Percentiles rank a stretch among this genome's conserved stretches.
phyloP scores from a whole-genome alignment of 2,888 invertebrate genomes.

The Sphaeridia pumilis region DNA sequence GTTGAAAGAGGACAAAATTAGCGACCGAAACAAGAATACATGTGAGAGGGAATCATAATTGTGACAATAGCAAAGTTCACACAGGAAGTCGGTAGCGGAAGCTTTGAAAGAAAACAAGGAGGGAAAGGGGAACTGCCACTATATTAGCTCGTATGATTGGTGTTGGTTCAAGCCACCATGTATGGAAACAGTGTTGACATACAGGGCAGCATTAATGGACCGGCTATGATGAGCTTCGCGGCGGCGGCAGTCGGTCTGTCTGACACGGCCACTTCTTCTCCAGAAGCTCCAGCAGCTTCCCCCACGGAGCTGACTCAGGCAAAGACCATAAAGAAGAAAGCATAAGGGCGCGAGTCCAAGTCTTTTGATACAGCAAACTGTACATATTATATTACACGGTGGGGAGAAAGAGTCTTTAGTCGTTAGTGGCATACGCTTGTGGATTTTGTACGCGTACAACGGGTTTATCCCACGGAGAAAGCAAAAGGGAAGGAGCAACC shows the following conservation, averaged over 20 bases:
- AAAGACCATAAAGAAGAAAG: no score
- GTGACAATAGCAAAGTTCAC: no score
- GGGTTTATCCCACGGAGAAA: no score
- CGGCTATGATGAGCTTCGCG: not conserved
- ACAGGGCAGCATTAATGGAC: not conserved
- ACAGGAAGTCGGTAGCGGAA: no score
- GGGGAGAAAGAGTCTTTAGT: no score
- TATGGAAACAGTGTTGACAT: not conserved
- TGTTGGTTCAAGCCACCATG: not conserved
- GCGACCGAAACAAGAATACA: no score
- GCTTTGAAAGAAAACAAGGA: not conserved
- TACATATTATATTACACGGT: not conserved
- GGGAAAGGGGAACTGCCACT: not conserved
- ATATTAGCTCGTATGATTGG: constrained; percentile 1
- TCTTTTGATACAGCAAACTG: not conserved
- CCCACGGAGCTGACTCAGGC: not conserved
- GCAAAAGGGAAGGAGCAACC: no score
- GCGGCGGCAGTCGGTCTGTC: no score
- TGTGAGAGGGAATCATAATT: no score
- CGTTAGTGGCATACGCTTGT: no score
- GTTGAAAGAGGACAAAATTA: not conserved
- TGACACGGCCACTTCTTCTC: not conserved
- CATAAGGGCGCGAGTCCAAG: no score
- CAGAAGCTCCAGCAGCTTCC: not conserved
- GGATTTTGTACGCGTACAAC: no score